These are phyloP conservation scores for Struthidea cinerea DNA, from an alignment of 2,113 vertebrate genomes.

Conservation along the genomic window DNA sequence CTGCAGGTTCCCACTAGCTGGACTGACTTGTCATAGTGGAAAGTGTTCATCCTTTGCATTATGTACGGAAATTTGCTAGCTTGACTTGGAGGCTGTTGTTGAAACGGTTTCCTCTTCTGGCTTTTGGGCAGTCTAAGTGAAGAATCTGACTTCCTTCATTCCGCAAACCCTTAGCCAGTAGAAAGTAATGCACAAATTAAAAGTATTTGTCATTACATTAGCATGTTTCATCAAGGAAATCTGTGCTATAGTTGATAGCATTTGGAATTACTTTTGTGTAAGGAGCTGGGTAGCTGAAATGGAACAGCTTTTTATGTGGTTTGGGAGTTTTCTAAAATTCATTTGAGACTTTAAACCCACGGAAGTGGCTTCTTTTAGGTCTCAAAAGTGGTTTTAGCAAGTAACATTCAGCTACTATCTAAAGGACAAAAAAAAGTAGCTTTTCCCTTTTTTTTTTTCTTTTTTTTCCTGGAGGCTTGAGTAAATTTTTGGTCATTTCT, in stretches of 20 bases:
- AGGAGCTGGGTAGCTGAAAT: background rate
- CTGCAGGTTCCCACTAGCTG: background rate
- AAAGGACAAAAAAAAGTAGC: background rate
- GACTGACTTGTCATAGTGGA: background rate
- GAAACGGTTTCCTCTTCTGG: background rate
- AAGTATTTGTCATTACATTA: background rate
- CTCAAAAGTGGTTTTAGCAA: background rate
- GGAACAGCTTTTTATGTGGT: background rate
- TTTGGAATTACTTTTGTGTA: background rate
- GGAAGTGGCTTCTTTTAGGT: background rate
- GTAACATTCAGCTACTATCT: background rate
- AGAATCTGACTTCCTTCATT: background rate
- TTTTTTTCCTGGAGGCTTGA: background rate
- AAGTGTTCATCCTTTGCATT: background rate
- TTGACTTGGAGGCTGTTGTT: background rate
- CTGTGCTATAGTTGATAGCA: background rate
- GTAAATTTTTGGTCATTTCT: background rate
- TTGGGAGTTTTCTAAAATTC: background rate
- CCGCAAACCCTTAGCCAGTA: background rate
- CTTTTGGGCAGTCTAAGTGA: background rate
- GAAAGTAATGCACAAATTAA: background rate
- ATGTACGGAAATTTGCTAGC: background rate
- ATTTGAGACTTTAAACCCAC: background rate
- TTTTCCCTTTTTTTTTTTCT: background rate
- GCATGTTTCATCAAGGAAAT: background rate